Conservation (phyloP, 2,888 invertebrate species). For the Halocaridina rubra region DNA sequence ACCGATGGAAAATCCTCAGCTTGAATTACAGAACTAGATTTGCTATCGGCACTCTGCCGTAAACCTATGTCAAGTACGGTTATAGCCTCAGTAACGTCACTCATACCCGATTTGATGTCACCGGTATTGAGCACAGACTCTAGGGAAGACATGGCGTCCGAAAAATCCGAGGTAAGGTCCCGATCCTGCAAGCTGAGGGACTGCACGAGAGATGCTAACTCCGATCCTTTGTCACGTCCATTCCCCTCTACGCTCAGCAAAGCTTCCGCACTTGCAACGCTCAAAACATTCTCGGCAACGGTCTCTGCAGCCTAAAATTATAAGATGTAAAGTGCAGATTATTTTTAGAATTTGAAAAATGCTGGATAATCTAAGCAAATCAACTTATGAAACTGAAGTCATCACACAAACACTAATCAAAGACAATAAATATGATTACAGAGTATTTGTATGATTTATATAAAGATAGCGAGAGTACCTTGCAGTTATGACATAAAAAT, state of each 20-base stretch:
- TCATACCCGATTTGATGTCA: conserved; percentile 55
- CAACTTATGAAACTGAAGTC: no score
- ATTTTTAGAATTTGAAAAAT: no score
- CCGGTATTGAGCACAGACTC: conserved; percentile 60
- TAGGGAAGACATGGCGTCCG: conserved; percentile 58
- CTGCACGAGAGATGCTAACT: conserved; percentile 50
- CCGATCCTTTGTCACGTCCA: conserved; percentile 54
- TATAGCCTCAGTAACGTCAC: conserved; percentile 50
- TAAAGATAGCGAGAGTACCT: no score
- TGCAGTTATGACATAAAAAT: no score
- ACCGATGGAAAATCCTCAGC: conserved; percentile 37
- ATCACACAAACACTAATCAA: no score
- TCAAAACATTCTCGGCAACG: conserved; percentile 85
- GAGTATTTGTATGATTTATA: no score
- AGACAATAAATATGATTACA: no score
- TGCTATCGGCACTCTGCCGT: conserved; percentile 27
- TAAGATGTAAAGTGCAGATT: no score
- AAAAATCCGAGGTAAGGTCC: conserved; percentile 48
- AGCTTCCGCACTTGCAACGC: conserved; percentile 79
- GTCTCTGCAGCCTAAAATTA: conserved; percentile 84
- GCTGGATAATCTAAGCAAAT: no score
- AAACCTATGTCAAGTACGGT: conserved; percentile 49
- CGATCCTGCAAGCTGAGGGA: conserved; percentile 53
- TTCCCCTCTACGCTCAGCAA: conserved; percentile 64
- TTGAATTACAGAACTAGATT: conserved; percentile 25